Percentiles rank a stretch among this genome's conserved stretches.
These are phyloP conservation scores for Chelonoidis abingdonii DNA, from an alignment of 2,113 vertebrate genomes.

Conservation along the genomic window DNA sequence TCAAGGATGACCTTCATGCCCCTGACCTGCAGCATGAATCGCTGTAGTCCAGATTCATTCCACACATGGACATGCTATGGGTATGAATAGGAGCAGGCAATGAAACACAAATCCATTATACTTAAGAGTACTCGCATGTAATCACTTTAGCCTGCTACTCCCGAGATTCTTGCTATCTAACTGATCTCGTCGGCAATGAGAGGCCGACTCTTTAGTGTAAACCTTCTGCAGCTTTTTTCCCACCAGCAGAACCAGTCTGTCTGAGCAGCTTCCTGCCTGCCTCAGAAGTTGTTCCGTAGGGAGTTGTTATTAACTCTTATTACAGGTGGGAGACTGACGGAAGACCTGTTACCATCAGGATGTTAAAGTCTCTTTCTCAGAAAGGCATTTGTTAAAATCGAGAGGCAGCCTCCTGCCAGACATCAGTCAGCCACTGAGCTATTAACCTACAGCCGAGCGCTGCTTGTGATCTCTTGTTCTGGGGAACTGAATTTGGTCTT, in stretches of 20 bases:
- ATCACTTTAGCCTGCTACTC: not conserved
- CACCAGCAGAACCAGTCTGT: not conserved
- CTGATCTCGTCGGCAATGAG: not conserved
- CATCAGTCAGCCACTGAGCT: not conserved
- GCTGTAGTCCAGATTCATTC: not conserved
- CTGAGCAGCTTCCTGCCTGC: not conserved
- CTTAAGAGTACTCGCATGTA: not conserved
- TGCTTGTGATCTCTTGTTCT: not conserved
- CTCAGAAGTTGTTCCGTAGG: not conserved
- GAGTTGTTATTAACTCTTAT: not conserved
- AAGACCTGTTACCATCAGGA: not conserved
- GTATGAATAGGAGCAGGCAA: not conserved
- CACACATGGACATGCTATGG: not conserved
- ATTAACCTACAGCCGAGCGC: not conserved
- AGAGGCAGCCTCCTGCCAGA: not conserved
- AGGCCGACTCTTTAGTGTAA: not conserved
- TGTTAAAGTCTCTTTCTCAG: not conserved
- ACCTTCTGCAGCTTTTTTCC: not conserved
- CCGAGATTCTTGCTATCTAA: not conserved
- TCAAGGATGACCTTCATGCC: not conserved
- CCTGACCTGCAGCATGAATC: not conserved
- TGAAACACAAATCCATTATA: not conserved
- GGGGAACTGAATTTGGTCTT: not conserved
- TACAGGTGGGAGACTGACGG: not conserved
- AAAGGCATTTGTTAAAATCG: not conserved